Conservation (phyloP, 2,888 invertebrate genomes). For the Cephus nigrinus region DNA sequence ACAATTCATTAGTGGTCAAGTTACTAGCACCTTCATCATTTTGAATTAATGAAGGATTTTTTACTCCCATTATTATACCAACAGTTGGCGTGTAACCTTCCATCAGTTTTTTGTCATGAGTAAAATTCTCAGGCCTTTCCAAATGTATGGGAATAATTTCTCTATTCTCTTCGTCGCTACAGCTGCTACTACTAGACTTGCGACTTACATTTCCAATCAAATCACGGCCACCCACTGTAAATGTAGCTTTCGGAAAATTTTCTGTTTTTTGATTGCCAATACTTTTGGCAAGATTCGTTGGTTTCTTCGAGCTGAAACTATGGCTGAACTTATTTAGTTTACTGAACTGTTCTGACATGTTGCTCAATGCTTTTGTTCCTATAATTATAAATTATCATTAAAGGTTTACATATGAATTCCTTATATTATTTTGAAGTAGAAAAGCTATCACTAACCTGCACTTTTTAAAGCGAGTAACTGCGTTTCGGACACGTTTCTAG, state of each 20-base stretch:
- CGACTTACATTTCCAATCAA: constrained; percentile 64
- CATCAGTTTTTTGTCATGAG: constrained; percentile 51
- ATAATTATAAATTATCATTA: constrained; percentile 39
- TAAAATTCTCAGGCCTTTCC: constrained; percentile 42
- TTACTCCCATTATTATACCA: constrained; percentile 72
- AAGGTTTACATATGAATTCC: neutral
- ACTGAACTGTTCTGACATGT: constrained; percentile 88
- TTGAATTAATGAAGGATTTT: constrained; percentile 40
- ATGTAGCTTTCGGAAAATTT: constrained; percentile 46
- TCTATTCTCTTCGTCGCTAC: constrained; percentile 70
- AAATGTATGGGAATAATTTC: constrained; percentile 59
- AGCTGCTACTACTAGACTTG: constrained; percentile 70
- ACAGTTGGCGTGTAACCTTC: constrained; percentile 75
- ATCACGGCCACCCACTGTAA: constrained; percentile 55
- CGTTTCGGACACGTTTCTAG: constrained; percentile 89
- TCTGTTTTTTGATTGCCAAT: constrained; percentile 34
- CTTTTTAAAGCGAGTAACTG: constrained; percentile 82
- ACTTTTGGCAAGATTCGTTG: constrained; percentile 44
- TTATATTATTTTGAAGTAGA: neutral
- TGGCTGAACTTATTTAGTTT: constrained; percentile 81
- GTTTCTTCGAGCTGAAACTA: constrained; percentile 69
- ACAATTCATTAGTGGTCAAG: neutral
- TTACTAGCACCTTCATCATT: constrained; percentile 16
- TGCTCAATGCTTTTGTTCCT: constrained; percentile 88
- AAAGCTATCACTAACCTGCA: constrained; percentile 71